Evolutionary conservation across 2,113 vertebrate species (phyloP).

Genomic region (Anhinga rufa): DNA sequence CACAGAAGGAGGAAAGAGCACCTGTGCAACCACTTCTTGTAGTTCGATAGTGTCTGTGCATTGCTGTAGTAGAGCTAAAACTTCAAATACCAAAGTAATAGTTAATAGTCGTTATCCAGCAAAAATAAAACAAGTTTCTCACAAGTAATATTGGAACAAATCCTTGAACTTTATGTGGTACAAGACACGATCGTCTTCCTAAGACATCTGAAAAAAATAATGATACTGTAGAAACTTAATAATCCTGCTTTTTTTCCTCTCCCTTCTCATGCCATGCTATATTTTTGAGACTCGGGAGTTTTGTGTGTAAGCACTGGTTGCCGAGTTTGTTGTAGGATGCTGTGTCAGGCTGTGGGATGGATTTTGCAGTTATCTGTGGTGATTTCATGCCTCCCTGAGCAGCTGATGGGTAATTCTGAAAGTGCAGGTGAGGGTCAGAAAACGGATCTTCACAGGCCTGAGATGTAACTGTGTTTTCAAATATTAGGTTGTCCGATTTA

Average conservation of each 20-base stretch:
- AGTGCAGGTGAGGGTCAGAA: not conserved
- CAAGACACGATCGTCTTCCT: not conserved
- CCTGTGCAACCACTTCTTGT: not conserved
- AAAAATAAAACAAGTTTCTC: not conserved
- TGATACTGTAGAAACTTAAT: not conserved
- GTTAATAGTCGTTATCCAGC: not conserved
- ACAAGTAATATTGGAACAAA: not conserved
- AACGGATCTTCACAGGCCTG: not conserved
- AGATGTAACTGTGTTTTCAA: not conserved
- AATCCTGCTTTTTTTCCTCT: not conserved
- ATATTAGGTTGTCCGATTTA: not conserved
- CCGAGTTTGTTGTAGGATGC: not conserved
- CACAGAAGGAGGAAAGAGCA: not conserved
- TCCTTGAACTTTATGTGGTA: not conserved
- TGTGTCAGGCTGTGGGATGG: not conserved
- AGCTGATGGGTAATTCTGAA: not conserved
- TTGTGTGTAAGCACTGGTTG: not conserved
- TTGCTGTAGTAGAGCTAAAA: not conserved
- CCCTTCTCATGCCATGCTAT: not conserved
- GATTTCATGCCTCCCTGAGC: not conserved
- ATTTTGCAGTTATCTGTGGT: not conserved
- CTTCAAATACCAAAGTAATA: not conserved
- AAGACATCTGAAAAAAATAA: not conserved
- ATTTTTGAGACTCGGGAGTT: not conserved
- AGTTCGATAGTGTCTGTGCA: rapidly evolving